Conservation (phyloP, 2,888 invertebrate species). For the Trichogramma dendrolimi region DNA sequence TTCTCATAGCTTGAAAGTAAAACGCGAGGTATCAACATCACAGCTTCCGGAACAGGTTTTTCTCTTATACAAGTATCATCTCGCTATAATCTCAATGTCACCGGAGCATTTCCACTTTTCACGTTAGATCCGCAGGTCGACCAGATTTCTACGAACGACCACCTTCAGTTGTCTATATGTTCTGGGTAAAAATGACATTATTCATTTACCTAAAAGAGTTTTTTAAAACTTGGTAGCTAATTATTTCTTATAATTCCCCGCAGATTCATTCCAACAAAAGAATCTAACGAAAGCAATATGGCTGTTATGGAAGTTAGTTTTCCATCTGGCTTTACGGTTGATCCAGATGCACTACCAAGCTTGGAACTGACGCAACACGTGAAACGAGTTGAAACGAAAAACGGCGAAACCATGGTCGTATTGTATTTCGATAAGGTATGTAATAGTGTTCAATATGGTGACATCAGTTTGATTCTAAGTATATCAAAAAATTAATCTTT, state of each 20-base stretch:
- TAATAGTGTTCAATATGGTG: not conserved
- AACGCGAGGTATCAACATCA: conserved; percentile 65
- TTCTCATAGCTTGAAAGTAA: conserved; percentile 53
- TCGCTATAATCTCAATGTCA: conserved; percentile 78
- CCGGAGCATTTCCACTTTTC: conserved; percentile 83
- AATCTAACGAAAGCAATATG: conserved; percentile 77
- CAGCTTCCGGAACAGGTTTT: conserved; percentile 76
- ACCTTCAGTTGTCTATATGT: conserved; percentile 78
- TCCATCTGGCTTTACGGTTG: conserved; percentile 87
- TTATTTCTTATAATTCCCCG: not conserved
- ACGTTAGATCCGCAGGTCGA: conserved; percentile 82
- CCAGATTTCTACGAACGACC: conserved; percentile 70
- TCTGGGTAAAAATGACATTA: conserved; percentile 58
- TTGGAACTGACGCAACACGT: conserved; percentile 58
- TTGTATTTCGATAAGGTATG: conserved; percentile 70
- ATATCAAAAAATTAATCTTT: conserved; percentile 7
- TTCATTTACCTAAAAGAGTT: not conserved
- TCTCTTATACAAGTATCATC: conserved; percentile 75
- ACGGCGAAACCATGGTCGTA: conserved; percentile 63
- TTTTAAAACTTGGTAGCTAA: not conserved
- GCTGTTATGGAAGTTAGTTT: conserved; percentile 85
- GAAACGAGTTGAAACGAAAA: conserved; percentile 66
- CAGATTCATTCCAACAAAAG: conserved; percentile 64
- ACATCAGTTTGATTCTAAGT: not conserved
- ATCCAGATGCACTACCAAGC: conserved; percentile 67